Evolutionary conservation across 2,797 vertebrate species (phyloP), one percentile per base, ranked within the genome.

Genomic region (Eulemur mongoz): DNA sequence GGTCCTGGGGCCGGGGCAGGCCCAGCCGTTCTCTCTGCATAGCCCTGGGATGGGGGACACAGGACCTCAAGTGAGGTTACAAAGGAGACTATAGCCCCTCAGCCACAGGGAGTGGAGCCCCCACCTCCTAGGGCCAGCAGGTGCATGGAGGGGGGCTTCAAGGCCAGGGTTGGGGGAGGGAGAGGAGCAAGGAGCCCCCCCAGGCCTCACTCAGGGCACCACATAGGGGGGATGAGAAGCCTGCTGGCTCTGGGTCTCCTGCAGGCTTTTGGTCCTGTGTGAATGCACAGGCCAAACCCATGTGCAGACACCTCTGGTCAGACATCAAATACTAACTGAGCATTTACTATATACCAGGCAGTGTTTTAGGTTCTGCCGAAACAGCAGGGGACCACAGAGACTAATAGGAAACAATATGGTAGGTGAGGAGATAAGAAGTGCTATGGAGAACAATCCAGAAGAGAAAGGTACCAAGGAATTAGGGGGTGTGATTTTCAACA

Each of bases 271-370:
- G 63, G 27, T 9, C 22, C 35, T 27, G n/a, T 23, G 27, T 5
- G 40, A 50, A 25, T 0, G 13, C 38, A 18, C 35, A 17, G 61
- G 76, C 81, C 0, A 0, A 22, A n/a, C 32, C 63, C 1, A 5
- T 0, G 0, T 2, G 2, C 43, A 4, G 50, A 65, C 20, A 8
- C 40, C 43, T 63, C 23, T 27, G 1, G 12, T 18, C 32, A 43
- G 2, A 76, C 13, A n/a, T 8, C 12, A 32, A 32, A 38, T 22
- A 22, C 40, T 22, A 2, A 30, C 27, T 40, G 20, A 52, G 30
- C 40, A 65, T 11, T n/a, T n/a, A 6, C 40, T 35, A 15, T 0
- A 30, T 2, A 10, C 61, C 92, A 88, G 32, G 78, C 15, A 1
- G n/a, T 72, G 65, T 10, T 50, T 25, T 48, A 38, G 61, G 52